Evolutionary conservation across 2,888 invertebrate genomes (phyloP).

Genomic region (Colletes collaris): DNA sequence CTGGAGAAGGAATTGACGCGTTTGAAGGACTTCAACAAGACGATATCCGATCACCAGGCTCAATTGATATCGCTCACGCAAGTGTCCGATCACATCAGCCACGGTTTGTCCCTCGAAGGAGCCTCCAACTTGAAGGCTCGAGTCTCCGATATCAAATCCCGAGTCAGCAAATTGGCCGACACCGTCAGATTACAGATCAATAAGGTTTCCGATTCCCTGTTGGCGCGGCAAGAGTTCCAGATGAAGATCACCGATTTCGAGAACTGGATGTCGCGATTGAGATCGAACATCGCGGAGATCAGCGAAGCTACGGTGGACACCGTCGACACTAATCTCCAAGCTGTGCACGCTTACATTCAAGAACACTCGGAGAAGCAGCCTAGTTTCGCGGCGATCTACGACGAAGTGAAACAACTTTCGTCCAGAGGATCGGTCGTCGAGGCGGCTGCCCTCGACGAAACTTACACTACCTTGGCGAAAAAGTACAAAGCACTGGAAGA

Average conservation of each 20-base stretch:
- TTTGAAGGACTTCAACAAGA: constrained; percentile 92
- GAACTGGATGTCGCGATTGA: constrained; percentile 91
- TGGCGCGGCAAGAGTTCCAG: constrained; percentile 92
- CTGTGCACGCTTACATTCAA: constrained; percentile 91
- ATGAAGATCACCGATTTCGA: constrained; percentile 91
- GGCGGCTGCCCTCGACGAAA: constrained; percentile 88
- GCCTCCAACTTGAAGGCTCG: constrained; percentile 88
- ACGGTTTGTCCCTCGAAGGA: constrained; percentile 91
- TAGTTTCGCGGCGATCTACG: constrained; percentile 90
- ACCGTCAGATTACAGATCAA: constrained; percentile 90
- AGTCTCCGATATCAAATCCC: constrained; percentile 89
- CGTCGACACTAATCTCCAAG: constrained; percentile 91
- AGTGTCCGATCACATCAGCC: constrained; percentile 90
- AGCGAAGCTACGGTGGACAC: constrained; percentile 92
- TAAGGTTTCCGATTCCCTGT: constrained; percentile 91
- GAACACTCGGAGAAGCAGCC: constrained; percentile 94
- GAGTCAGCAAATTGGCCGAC: constrained; percentile 90
- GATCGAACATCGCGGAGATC: constrained; percentile 89
- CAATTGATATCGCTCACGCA: constrained; percentile 92
- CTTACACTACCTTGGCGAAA: constrained; percentile 90
- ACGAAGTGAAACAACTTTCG: constrained; percentile 92
- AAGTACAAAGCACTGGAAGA: constrained; percentile 91
- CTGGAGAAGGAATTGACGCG: constrained; percentile 90
- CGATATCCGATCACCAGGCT: constrained; percentile 93
- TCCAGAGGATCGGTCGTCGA: constrained; percentile 89